phyloP scores from a whole-genome alignment of 2,113 vertebrate genomes.

The Entomyzon cyanotis region DNA sequence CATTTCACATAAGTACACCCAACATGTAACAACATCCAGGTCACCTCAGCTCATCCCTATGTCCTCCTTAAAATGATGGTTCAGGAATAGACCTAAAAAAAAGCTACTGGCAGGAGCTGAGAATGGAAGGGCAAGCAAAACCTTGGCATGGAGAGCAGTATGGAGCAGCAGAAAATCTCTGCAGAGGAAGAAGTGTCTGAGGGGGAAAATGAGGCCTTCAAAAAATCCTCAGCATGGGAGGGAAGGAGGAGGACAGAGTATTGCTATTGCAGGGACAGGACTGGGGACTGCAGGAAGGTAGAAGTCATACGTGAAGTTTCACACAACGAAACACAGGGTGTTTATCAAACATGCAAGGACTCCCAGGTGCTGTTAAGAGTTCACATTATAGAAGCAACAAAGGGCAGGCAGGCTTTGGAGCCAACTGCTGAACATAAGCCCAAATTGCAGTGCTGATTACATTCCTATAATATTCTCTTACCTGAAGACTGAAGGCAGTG shows the following conservation, averaged over 20 bases:
- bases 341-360: neutral
- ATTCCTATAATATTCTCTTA: neutral
- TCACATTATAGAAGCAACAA: neutral
- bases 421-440: neutral
- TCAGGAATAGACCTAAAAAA: neutral
- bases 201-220: neutral
- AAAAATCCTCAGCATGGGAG: neutral
- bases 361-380: neutral
- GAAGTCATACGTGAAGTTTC: neutral
- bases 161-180: neutral
- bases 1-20: neutral
- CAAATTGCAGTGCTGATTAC: rapidly evolving
- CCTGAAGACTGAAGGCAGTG: neutral
- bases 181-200: neutral
- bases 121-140: neutral
- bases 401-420: neutral
- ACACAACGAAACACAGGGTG: neutral
- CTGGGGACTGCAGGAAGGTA: neutral
- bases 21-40: neutral
- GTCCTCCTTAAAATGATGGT: neutral
- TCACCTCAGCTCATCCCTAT: neutral
- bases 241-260: neutral
- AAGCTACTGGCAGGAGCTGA: neutral
- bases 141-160: neutral
- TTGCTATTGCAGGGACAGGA: neutral